Evolutionary conservation across 2,113 vertebrate species (phyloP).

Genomic region (Thamnaconus septentrionalis): DNA sequence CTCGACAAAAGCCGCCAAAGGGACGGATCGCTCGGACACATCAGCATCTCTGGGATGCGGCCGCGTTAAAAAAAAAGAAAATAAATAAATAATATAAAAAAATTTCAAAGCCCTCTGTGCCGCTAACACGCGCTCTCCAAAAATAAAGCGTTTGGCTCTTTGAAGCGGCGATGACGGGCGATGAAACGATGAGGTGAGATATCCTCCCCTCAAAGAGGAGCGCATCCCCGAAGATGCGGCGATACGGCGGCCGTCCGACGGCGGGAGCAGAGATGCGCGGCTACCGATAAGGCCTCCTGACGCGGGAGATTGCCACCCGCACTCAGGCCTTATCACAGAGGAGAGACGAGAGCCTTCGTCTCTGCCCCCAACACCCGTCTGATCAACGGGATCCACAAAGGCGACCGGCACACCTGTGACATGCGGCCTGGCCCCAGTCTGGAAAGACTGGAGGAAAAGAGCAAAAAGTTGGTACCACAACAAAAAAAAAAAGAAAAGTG

Average conservation of each 20-base stretch:
- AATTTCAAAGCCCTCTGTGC: neutral
- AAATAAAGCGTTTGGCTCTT: slow-evolving; percentile 15
- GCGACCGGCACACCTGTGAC: slow-evolving; percentile 32
- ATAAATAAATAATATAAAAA: slow-evolving; percentile 2
- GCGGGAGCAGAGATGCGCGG: slow-evolving; percentile 24
- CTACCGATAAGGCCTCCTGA: slow-evolving; percentile 42
- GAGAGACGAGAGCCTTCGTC: slow-evolving; percentile 38
- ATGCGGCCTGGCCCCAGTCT: neutral
- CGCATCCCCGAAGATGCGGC: slow-evolving; percentile 38
- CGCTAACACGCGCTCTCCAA: neutral
- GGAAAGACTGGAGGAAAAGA: too few species aligned
- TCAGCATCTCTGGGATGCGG: too few species aligned
- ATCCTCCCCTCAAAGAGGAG: slow-evolving; percentile 26
- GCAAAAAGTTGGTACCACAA: neutral
- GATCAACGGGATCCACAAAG: slow-evolving; percentile 36
- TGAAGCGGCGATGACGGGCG: slow-evolving; percentile 37
- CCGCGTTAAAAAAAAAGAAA: too few species aligned
- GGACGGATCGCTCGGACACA: too few species aligned
- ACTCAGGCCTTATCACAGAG: slow-evolving; percentile 34
- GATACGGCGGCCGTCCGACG: slow-evolving; percentile 39
- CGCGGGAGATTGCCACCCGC: slow-evolving; percentile 34
- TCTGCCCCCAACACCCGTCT: neutral
- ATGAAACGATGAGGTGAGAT: slow-evolving; percentile 42
- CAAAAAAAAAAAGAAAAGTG: neutral
- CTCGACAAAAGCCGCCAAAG: too few species aligned